phyloP scores from a whole-genome alignment of 1,140 invertebrate species.

The Ganaspis sp. region DNA sequence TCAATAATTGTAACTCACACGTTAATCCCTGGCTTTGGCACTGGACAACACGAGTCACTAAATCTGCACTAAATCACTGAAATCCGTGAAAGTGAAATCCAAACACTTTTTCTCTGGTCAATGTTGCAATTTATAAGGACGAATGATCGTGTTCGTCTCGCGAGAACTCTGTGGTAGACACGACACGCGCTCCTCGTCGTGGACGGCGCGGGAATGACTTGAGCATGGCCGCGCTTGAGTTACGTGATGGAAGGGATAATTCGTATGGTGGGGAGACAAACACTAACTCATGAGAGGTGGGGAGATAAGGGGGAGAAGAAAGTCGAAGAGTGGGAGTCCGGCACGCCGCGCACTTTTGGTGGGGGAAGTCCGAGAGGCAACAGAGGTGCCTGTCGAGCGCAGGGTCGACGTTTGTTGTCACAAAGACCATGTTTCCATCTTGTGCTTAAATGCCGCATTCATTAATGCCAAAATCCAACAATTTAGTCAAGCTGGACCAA shows the following conservation, averaged over 20 bases:
- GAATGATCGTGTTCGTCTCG: constrained; percentile 49
- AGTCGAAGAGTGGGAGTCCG: constrained; percentile 32
- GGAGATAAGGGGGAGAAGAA: constrained; percentile 14
- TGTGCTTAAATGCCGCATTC: constrained; percentile 23
- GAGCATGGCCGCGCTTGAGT: constrained; percentile 33
- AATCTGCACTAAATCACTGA: constrained; percentile 34
- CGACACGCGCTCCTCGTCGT: constrained; percentile 61
- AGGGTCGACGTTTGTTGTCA: constrained; percentile 35
- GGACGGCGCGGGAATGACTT: constrained; percentile 69
- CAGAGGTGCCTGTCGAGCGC: constrained; percentile 33
- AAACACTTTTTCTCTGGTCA: neutral
- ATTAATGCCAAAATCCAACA: neutral
- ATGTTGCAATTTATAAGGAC: neutral
- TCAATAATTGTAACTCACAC: constrained; percentile 3
- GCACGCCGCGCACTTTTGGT: constrained; percentile 35
- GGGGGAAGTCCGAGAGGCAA: constrained; percentile 26
- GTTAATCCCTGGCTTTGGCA: constrained; percentile 36
- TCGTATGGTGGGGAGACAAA: constrained; percentile 13
- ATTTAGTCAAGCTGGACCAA: constrained; percentile 31
- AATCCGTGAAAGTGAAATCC: constrained; percentile 14
- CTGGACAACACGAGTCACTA: constrained; percentile 37
- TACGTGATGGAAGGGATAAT: constrained; percentile 9
- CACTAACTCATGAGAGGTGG: neutral
- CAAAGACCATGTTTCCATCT: constrained; percentile 36
- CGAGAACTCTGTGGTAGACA: constrained; percentile 46